Percentiles rank a stretch among this genome's conserved stretches.
phyloP scores from a whole-genome alignment of 2,888 invertebrate species.

The Sphaeridia pumilis region DNA sequence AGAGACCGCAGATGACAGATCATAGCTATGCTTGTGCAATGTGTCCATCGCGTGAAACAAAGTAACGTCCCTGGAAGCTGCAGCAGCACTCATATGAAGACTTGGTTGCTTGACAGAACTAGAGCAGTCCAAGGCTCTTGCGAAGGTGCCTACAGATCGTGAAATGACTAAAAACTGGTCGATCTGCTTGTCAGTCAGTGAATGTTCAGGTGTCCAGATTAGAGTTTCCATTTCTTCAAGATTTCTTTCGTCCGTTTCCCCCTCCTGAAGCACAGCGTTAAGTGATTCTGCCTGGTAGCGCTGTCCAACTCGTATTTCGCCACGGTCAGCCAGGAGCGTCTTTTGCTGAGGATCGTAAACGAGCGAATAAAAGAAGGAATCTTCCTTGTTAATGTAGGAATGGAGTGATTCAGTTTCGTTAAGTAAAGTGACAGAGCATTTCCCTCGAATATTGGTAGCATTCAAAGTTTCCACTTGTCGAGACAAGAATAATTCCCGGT shows the following conservation, averaged over 20 bases:
- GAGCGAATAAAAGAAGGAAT: slow-evolving; percentile 98
- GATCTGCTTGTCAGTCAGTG: slow-evolving; percentile 85
- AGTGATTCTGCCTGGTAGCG: slow-evolving; percentile 93
- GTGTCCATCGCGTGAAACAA: slow-evolving; percentile 99
- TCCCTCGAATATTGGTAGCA: slow-evolving; percentile 97
- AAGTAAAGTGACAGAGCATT: slow-evolving; percentile 95
- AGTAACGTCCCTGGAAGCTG: slow-evolving; percentile 96
- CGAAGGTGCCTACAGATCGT: slow-evolving; percentile 95
- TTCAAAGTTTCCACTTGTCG: slow-evolving; percentile 96
- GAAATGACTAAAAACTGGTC: slow-evolving; percentile 88
- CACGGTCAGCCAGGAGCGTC: slow-evolving; percentile 96
- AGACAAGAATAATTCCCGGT: slow-evolving; percentile 94
- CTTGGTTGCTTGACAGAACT: slow-evolving; percentile 97
- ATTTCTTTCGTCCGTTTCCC: slow-evolving; percentile 57
- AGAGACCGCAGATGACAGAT: slow-evolving; percentile 79
- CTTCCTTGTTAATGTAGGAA: slow-evolving; percentile 94
- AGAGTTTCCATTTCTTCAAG: slow-evolving; percentile 73
- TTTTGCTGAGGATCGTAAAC: slow-evolving; percentile 99
- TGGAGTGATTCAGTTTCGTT: slow-evolving; percentile 96
- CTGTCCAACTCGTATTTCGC: slow-evolving; percentile 81
- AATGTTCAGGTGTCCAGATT: slow-evolving; percentile 89
- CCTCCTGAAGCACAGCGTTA: slow-evolving; percentile 60
- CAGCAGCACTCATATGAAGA: slow-evolving; percentile 98
- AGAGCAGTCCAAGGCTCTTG: slow-evolving; percentile 94
- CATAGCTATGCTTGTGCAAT: slow-evolving; percentile 81